A percentile compares a stretch with the other conserved stretches of the same genome.
phyloP scores from a whole-genome alignment of 2,113 vertebrate species.

The Anas platyrhynchos region DNA sequence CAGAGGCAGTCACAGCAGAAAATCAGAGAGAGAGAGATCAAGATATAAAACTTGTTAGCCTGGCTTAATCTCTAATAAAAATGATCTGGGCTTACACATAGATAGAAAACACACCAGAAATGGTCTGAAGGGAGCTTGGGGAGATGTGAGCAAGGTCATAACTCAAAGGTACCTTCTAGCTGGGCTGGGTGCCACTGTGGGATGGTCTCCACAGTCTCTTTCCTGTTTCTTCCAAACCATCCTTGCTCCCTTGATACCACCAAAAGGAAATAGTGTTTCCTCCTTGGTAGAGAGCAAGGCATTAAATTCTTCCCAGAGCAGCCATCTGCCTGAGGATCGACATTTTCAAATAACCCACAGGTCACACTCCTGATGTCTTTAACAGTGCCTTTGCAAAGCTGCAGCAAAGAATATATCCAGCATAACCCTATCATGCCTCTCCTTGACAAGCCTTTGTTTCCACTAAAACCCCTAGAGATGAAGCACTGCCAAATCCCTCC shows the following conservation, averaged over 20 bases:
- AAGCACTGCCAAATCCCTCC: background rate
- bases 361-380: background rate
- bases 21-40: background rate
- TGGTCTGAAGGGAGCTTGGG: background rate
- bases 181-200: background rate
- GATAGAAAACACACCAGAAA: background rate
- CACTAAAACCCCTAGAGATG: background rate
- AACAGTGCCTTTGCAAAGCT: background rate
- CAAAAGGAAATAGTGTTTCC: background rate
- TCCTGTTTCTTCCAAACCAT: background rate
- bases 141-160: background rate
- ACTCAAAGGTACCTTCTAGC: background rate
- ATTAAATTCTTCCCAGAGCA: background rate
- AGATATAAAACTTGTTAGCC: background rate
- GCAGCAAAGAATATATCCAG: background rate
- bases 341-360: background rate
- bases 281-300: background rate
- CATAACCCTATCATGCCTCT: background rate
- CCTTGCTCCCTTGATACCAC: background rate
- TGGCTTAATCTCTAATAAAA: background rate
- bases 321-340: accelerated
- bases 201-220: background rate
- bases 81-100: background rate
- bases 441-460: background rate
- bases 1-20: background rate